Evolutionary conservation across 2,888 invertebrate species (phyloP).

Genomic region (Cheilosia grossa): DNA sequence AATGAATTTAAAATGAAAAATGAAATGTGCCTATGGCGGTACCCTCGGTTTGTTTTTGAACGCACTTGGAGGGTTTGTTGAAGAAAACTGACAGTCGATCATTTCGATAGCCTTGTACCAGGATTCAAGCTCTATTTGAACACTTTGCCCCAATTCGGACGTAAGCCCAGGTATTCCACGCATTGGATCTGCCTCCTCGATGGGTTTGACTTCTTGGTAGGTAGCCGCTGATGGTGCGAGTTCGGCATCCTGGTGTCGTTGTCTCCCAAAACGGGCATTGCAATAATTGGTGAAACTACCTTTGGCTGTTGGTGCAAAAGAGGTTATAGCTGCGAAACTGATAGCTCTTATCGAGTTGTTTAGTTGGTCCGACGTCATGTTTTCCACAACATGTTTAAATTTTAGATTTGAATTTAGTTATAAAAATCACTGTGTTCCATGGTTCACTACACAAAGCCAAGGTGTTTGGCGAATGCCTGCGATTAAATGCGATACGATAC

Average conservation of each 20-base stretch:
- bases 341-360: slow-evolving; percentile 79
- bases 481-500: slow-evolving; percentile 51
- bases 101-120: slow-evolving; percentile 79
- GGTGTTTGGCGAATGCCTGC: slow-evolving; percentile 59
- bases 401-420: slow-evolving; percentile 3
- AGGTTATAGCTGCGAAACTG: slow-evolving; percentile 76
- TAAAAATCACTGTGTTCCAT: slow-evolving; percentile 43
- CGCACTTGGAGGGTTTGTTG: slow-evolving; percentile 80
- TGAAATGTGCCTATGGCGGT: no score
- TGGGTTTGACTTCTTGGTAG: slow-evolving; percentile 80
- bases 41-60: slow-evolving; percentile 57
- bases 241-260: slow-evolving; percentile 79
- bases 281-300: slow-evolving; percentile 80
- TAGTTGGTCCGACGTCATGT: slow-evolving; percentile 80
- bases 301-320: slow-evolving; percentile 64
- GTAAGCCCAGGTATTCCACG: slow-evolving; percentile 80
- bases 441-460: slow-evolving; percentile 62
- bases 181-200: slow-evolving; percentile 80
- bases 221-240: slow-evolving; percentile 79
- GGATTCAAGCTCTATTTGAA: slow-evolving; percentile 79
- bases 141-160: slow-evolving; percentile 81
- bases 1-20: no score
- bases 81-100: slow-evolving; percentile 81
- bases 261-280: slow-evolving; percentile 77
- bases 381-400: slow-evolving; percentile 66